phyloP scores from a whole-genome alignment of 2,888 invertebrate genomes.

The Lapara coniferarum region DNA sequence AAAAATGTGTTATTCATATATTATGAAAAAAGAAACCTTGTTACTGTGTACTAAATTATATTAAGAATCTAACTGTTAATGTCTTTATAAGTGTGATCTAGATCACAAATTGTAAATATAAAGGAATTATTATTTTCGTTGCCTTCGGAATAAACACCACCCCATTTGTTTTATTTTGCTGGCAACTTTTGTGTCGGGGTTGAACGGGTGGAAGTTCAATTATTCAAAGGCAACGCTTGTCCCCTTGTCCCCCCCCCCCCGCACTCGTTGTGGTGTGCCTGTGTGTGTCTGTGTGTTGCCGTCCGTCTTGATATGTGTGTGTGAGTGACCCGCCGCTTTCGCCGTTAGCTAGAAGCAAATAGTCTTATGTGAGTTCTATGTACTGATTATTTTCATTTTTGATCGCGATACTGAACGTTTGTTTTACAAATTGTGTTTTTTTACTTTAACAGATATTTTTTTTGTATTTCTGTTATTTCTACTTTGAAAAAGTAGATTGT shows the following conservation, averaged over 20 bases:
- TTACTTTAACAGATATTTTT: not conserved
- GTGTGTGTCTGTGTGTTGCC: slow-evolving; percentile 75
- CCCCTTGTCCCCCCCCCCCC: slow-evolving; percentile 46
- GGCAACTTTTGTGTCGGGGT: slow-evolving; percentile 32
- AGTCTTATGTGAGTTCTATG: slow-evolving; percentile 73
- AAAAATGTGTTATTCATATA: slow-evolving; percentile 58
- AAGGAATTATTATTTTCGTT: slow-evolving; percentile 72
- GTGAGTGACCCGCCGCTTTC: slow-evolving; percentile 71
- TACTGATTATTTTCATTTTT: slow-evolving; percentile 37
- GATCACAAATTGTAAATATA: slow-evolving; percentile 75
- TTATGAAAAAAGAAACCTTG: slow-evolving; percentile 46
- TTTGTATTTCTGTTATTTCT: not conserved
- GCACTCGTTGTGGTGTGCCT: slow-evolving; percentile 71
- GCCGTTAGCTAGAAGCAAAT: slow-evolving; percentile 82
- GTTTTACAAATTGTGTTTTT: not conserved
- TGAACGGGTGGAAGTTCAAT: not conserved
- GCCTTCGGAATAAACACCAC: slow-evolving; percentile 63
- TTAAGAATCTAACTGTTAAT: slow-evolving; percentile 78
- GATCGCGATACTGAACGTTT: slow-evolving; percentile 15
- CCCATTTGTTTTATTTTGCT: slow-evolving; percentile 36
- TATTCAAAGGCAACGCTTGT: slow-evolving; percentile 55
- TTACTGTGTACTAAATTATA: slow-evolving; percentile 55
- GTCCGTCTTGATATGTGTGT: slow-evolving; percentile 82
- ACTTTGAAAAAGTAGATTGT: not conserved
- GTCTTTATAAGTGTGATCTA: slow-evolving; percentile 82